Evolutionary conservation across 2,113 vertebrate genomes (phyloP).

Genomic region (Brachypteracias leptosomus): DNA sequence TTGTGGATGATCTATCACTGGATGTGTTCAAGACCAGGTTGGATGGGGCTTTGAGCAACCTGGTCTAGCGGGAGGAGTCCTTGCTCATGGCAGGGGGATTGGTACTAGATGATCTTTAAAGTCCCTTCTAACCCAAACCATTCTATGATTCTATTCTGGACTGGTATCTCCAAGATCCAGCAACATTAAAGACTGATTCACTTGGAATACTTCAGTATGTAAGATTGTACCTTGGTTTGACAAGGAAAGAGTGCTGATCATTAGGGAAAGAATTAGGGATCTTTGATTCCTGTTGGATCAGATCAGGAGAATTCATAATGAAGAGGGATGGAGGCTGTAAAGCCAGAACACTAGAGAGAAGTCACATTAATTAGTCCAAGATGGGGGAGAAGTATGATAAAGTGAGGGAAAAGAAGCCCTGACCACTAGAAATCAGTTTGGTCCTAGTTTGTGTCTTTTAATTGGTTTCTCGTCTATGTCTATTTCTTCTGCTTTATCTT

Average conservation of each 20-base stretch:
- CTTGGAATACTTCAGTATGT: rapidly evolving
- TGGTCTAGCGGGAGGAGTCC: no score
- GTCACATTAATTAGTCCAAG: neutral
- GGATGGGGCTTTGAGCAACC: no score
- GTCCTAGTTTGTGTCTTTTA: neutral
- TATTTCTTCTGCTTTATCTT: neutral
- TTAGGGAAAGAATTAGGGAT: neutral
- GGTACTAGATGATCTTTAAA: no score
- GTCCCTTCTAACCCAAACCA: no score
- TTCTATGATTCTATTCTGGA: neutral
- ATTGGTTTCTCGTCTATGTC: neutral
- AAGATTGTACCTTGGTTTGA: neutral
- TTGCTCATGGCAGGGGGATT: no score
- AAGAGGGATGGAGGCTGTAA: neutral
- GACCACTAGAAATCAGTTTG: neutral
- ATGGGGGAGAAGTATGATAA: neutral
- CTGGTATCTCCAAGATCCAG: neutral
- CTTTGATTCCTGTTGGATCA: neutral
- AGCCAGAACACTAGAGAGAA: neutral
- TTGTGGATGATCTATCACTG: no score
- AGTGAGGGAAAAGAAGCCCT: neutral
- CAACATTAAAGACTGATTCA: neutral
- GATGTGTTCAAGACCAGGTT: no score
- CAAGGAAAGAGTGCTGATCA: neutral
- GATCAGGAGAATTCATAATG: neutral